phyloP scores from a whole-genome alignment of 2,888 invertebrate species.

The Tribolium freemani region DNA sequence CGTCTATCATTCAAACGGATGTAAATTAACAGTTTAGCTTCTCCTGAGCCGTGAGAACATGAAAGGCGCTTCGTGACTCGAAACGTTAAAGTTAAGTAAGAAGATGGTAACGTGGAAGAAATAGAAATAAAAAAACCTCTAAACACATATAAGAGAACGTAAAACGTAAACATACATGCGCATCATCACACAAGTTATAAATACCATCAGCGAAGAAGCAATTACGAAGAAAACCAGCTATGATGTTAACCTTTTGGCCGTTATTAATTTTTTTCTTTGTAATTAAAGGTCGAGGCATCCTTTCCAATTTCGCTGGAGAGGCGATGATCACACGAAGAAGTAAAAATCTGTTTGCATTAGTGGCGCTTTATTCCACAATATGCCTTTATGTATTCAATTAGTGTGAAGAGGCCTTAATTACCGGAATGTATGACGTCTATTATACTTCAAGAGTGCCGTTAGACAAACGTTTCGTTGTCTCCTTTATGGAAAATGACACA shows the following conservation, averaged over 20 bases:
- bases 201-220: conserved; percentile 32
- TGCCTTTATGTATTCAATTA: background rate
- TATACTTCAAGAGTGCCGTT: conserved; percentile 3
- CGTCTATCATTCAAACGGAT: conserved; percentile 34
- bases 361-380: background rate
- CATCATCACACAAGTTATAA: conserved; percentile 37
- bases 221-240: conserved; percentile 39
- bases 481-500: conserved; percentile 15
- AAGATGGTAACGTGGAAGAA: conserved; percentile 11
- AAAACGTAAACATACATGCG: conserved; percentile 39
- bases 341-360: background rate
- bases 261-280: conserved; percentile 38
- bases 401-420: conserved; percentile 1
- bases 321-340: background rate
- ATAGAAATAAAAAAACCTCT: conserved; percentile 6
- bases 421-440: background rate
- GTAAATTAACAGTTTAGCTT: conserved; percentile 37
- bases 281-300: conserved; percentile 42
- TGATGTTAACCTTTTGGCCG: conserved; percentile 41
- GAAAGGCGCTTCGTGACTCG: conserved; percentile 42
- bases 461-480: conserved; percentile 7
- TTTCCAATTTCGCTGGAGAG: conserved; percentile 24
- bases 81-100: conserved; percentile 32
- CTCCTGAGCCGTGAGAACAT: conserved; percentile 38
- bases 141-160: conserved; percentile 35